Evolutionary conservation across 2,888 invertebrate genomes (phyloP).

Genomic region (Acrocyrtus sp.): DNA sequence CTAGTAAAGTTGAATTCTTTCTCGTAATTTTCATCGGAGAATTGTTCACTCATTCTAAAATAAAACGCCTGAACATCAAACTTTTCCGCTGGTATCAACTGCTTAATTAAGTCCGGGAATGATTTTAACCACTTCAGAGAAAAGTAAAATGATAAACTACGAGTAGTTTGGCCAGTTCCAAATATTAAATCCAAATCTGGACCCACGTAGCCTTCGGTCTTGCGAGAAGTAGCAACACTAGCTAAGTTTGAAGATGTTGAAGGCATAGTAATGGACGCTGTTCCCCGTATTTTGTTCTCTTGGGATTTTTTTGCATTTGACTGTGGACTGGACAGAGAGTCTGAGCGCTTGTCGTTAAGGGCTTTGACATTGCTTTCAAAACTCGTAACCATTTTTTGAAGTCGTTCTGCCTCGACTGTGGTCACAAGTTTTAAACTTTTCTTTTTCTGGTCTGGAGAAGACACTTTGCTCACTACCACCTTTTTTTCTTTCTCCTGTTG

Average conservation of each 20-base stretch:
- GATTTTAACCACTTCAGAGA: slow-evolving; percentile 59
- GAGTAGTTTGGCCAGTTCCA: slow-evolving; percentile 51
- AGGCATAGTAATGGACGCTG: slow-evolving; percentile 13
- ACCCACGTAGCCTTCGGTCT: slow-evolving; percentile 6
- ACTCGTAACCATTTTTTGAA: slow-evolving; percentile 58
- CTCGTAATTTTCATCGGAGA: slow-evolving; percentile 52
- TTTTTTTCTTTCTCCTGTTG: neutral
- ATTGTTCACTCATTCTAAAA: slow-evolving; percentile 53
- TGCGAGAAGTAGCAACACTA: neutral
- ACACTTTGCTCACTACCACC: slow-evolving; percentile 1
- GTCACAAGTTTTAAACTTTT: slow-evolving; percentile 38
- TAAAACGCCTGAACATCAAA: slow-evolving; percentile 62
- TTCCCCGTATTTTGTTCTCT: slow-evolving; percentile 10
- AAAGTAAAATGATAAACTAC: slow-evolving; percentile 60
- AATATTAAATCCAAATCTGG: slow-evolving; percentile 61
- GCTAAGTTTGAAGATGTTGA: neutral
- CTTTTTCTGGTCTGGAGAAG: slow-evolving; percentile 15
- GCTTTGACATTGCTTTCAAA: slow-evolving; percentile 53
- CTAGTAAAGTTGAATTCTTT: slow-evolving; percentile 58
- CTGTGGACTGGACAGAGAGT: neutral
- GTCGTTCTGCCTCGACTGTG: slow-evolving; percentile 43
- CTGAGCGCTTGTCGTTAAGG: slow-evolving; percentile 7
- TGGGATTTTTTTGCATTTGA: slow-evolving; percentile 8
- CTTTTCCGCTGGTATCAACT: slow-evolving; percentile 61
- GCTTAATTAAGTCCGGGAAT: slow-evolving; percentile 60